Conservation (phyloP, 2,888 invertebrate genomes). For the Leptinotarsa tumamoca region DNA sequence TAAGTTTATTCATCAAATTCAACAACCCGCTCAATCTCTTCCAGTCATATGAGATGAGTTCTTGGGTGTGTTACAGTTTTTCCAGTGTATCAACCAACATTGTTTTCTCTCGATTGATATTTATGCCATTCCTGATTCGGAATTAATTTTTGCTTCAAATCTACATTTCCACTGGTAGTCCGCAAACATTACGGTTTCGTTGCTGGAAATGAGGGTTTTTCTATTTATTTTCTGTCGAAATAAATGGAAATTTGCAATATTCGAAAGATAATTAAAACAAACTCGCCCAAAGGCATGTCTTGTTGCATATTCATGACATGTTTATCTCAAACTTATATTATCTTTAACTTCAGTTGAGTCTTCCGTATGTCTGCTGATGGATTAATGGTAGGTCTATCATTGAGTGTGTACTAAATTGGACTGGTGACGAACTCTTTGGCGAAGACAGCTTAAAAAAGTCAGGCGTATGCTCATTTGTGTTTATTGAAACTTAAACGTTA, state of each 20-base stretch:
- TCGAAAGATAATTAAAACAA: conserved; percentile 58
- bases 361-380: conserved; percentile 54
- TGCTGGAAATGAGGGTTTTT: conserved; percentile 25
- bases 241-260: conserved; percentile 56
- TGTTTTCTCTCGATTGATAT: conserved; percentile 1
- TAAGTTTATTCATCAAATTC: too few relatives aligned
- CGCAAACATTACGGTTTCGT: neutral
- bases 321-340: conserved; percentile 66
- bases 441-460: too few relatives aligned
- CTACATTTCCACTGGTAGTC: conserved; percentile 13
- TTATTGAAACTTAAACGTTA: too few relatives aligned
- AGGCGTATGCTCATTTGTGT: too few relatives aligned
- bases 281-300: conserved; percentile 53
- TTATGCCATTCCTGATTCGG: neutral
- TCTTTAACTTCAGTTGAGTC: conserved; percentile 64
- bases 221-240: conserved; percentile 43
- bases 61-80: neutral
- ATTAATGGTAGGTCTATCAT: conserved; percentile 49
- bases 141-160: conserved; percentile 4
- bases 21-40: conserved; percentile 7
- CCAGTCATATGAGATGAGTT: neutral
- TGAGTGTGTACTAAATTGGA: conserved; percentile 26
- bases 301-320: conserved; percentile 65
- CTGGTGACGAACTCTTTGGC: neutral
- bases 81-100: neutral